These are phyloP conservation scores for Brachionichthys hirsutus DNA, from an alignment of 2,113 vertebrate species.

Conservation along the genomic window DNA sequence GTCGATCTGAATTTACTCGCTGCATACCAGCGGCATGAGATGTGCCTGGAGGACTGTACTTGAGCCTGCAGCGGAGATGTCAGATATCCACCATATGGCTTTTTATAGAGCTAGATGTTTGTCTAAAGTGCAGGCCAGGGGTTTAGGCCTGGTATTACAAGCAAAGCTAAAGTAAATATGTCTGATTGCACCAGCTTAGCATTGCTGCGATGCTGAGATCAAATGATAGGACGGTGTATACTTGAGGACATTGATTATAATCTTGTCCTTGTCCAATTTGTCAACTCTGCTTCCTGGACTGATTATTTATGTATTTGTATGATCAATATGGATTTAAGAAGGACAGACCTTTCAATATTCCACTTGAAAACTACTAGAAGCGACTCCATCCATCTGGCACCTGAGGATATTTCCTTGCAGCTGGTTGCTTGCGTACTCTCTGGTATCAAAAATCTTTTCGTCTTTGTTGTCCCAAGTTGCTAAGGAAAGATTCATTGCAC, in stretches of 20 bases:
- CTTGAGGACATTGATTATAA: constrained; percentile 39
- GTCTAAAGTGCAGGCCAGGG: constrained; percentile 18
- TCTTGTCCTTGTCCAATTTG: constrained; percentile 35
- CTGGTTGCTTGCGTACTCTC: constrained; percentile 40
- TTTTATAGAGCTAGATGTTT: constrained; percentile 50
- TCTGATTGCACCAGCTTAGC: constrained; percentile 25
- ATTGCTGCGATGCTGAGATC: constrained; percentile 6
- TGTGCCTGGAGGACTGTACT: constrained; percentile 43
- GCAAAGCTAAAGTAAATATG: constrained; percentile 19
- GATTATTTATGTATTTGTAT: constrained; percentile 42
- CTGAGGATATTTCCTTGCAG: constrained; percentile 44
- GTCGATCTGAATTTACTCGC: constrained; percentile 22
- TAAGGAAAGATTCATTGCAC: constrained; percentile 66
- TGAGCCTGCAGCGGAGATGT: constrained; percentile 34
- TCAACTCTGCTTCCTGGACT: constrained; percentile 23
- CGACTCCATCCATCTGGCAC: constrained; percentile 64
- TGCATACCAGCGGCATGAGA: constrained; percentile 56
- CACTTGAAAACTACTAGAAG: constrained; percentile 24
- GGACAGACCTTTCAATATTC: constrained; percentile 24
- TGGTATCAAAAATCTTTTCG: constrained; percentile 56
- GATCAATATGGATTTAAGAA: constrained; percentile 24
- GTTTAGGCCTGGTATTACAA: constrained; percentile 4
- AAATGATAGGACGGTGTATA: constrained; percentile 30
- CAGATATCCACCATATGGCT: constrained; percentile 44
- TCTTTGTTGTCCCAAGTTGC: constrained; percentile 64